phyloP scores from a whole-genome alignment of 2,113 vertebrate genomes.

The Cromileptes altivelis region DNA sequence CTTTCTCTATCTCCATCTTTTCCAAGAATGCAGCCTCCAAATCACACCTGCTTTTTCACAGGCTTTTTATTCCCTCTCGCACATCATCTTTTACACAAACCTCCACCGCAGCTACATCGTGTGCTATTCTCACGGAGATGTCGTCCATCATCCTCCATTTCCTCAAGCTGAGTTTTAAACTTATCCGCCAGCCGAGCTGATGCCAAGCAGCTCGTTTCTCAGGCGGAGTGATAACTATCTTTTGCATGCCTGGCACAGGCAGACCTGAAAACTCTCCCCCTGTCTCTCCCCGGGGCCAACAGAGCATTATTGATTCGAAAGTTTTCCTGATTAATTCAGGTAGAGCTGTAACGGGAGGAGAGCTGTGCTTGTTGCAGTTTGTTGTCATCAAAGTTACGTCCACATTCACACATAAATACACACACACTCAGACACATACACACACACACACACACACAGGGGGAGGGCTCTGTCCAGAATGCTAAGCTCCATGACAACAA shows the following conservation, averaged over 20 bases:
- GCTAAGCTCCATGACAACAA: conserved; percentile 65
- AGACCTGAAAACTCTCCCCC: conserved; percentile 22
- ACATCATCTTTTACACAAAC: conserved; percentile 58
- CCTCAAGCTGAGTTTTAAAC: conserved; percentile 72
- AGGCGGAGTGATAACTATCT: conserved; percentile 73
- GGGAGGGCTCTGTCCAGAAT: conserved; percentile 24
- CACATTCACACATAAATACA: not conserved
- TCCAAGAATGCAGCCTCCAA: conserved; percentile 1
- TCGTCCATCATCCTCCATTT: conserved; percentile 68
- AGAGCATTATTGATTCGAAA: conserved; percentile 48
- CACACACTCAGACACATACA: not conserved
- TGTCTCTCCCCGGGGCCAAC: conserved; percentile 11
- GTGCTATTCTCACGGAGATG: conserved; percentile 38
- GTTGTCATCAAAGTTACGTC: conserved; percentile 21
- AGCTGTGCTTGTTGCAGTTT: not conserved
- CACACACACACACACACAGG: not conserved
- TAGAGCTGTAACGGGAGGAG: conserved; percentile 24
- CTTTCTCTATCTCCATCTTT: conserved; percentile 36
- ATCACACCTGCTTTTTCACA: not conserved
- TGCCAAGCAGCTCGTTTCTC: conserved; percentile 66
- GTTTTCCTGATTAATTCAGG: conserved; percentile 62
- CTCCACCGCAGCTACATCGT: conserved; percentile 21
- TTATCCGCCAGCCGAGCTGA: conserved; percentile 24
- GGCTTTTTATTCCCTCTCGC: conserved; percentile 29
- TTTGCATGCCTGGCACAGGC: conserved; percentile 35